Conservation (phyloP, 1,140 invertebrate species). For the Ips typographus region DNA sequence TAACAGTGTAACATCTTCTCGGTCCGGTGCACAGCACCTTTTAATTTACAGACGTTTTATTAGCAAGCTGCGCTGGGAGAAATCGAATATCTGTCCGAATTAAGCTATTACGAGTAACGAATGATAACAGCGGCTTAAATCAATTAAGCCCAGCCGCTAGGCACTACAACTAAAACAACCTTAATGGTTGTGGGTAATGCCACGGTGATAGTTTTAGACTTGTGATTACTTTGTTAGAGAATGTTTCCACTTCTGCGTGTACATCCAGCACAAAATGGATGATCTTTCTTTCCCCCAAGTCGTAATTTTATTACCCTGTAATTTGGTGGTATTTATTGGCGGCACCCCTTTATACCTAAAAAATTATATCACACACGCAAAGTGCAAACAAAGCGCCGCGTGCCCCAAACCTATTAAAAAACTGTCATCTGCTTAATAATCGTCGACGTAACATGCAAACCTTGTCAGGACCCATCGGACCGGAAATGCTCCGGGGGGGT, state of each 20-base stretch:
- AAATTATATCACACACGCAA: neutral
- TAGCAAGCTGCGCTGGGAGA: neutral
- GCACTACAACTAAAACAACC: neutral
- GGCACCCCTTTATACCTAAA: neutral
- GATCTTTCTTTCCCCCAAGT: too few species aligned
- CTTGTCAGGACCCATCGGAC: conserved; percentile 19
- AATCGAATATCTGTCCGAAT: neutral
- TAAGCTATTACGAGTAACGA: neutral
- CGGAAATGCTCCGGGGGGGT: conserved; percentile 29
- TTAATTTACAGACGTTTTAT: neutral
- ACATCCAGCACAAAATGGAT: too few species aligned
- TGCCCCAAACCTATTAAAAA: conserved; percentile 22
- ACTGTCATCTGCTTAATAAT: conserved; percentile 14
- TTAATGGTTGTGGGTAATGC: neutral
- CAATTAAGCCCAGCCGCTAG: neutral
- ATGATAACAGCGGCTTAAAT: neutral
- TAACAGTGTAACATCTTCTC: neutral
- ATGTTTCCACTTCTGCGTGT: too few species aligned
- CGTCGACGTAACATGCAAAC: neutral
- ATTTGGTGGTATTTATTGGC: neutral
- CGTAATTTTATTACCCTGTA: neutral
- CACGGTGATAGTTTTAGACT: neutral
- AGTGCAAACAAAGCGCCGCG: neutral
- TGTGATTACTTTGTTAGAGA: too few species aligned
- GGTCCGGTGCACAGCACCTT: neutral